Evolutionary conservation across 2,888 invertebrate genomes (phyloP).

Genomic region (Xylota sylvarum): DNA sequence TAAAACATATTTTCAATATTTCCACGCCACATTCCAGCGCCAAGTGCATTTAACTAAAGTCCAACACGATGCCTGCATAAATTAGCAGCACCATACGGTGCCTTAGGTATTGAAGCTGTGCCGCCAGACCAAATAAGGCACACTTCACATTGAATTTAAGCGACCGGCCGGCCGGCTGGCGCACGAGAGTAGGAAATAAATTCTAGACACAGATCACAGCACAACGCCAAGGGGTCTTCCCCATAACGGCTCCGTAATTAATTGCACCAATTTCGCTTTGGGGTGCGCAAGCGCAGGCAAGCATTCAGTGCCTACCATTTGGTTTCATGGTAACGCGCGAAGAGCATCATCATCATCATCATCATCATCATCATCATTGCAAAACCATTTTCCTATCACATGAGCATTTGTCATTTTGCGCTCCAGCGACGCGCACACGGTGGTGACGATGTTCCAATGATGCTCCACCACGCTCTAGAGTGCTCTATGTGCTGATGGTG

Average conservation of each 20-base stretch:
- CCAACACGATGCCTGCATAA: slow-evolving; percentile 65
- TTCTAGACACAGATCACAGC: slow-evolving; percentile 66
- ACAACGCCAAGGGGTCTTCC: slow-evolving; percentile 63
- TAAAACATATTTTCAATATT: slow-evolving; percentile 63
- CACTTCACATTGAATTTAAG: slow-evolving; percentile 61
- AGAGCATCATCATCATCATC: slow-evolving; percentile 29
- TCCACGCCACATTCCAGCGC: slow-evolving; percentile 67
- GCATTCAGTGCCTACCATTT: slow-evolving; percentile 9
- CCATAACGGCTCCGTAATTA: slow-evolving; percentile 75
- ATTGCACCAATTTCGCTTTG: slow-evolving; percentile 73
- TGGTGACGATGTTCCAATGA: slow-evolving; percentile 33
- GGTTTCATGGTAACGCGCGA: slow-evolving; percentile 21
- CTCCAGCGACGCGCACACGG: slow-evolving; percentile 35
- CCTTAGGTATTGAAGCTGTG: slow-evolving; percentile 32
- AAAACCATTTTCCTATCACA: slow-evolving; percentile 72
- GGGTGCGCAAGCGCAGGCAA: slow-evolving; percentile 59
- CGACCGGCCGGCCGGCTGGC: background rate
- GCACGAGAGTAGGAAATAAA: slow-evolving; percentile 38
- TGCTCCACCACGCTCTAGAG: background rate
- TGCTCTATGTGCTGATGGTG: slow-evolving; percentile 13
- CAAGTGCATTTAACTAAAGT: slow-evolving; percentile 65
- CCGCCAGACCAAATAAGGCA: slow-evolving; percentile 70
- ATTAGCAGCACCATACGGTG: slow-evolving; percentile 65
- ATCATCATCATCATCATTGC: slow-evolving; percentile 58
- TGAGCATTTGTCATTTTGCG: slow-evolving; percentile 74